A percentile compares a stretch with the other conserved stretches of the same genome.
Evolutionary conservation across 1,140 invertebrate species (phyloP).

Genomic region (Ceratosolen solmsi): DNA sequence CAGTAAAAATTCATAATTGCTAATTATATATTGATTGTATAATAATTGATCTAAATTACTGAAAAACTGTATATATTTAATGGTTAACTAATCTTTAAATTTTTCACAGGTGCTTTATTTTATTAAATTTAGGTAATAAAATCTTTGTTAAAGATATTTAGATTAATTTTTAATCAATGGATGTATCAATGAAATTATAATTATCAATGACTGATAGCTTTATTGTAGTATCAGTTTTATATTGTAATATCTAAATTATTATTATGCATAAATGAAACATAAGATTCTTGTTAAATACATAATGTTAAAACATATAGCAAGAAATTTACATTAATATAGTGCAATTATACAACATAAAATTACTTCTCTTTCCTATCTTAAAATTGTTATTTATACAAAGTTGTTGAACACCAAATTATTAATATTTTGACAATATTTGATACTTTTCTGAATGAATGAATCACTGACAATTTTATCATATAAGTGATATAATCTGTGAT

Average conservation of each 20-base stretch:
- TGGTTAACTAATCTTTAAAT: conserved; percentile 25
- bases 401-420: conserved; percentile 44
- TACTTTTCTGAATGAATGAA: conserved; percentile 22
- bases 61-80: conserved; percentile 32
- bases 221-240: conserved; percentile 36
- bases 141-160: conserved; percentile 2
- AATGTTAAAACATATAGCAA: conserved; percentile 26
- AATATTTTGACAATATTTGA: conserved; percentile 44
- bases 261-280: conserved; percentile 34
- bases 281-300: conserved; percentile 37
- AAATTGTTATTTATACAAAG: conserved; percentile 25
- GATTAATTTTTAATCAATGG: conserved; percentile 10
- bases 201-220: conserved; percentile 33
- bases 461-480: conserved; percentile 25
- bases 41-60: conserved; percentile 19
- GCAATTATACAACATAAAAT: conserved; percentile 29
- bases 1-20: not conserved
- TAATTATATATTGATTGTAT: not conserved
- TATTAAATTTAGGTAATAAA: conserved; percentile 9
- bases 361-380: conserved; percentile 15
- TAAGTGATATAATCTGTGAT: conserved; percentile 32
- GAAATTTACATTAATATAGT: conserved; percentile 18
- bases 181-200: conserved; percentile 26
- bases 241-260: conserved; percentile 42
- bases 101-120: conserved; percentile 21